Conservation (phyloP, 2,888 invertebrate species). For the Nysson spinosus region DNA sequence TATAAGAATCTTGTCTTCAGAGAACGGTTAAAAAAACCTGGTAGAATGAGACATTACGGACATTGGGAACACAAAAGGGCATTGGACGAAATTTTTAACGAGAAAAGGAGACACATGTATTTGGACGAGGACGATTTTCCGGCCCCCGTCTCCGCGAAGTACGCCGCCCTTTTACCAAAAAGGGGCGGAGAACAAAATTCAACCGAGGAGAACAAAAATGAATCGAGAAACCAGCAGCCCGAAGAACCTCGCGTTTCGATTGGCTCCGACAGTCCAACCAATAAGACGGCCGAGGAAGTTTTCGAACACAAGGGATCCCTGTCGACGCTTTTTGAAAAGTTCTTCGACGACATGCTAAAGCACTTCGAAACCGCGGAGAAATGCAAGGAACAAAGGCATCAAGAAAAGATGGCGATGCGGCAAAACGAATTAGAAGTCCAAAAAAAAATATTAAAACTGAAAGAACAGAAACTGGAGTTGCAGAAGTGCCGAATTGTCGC, state of each 20-base stretch:
- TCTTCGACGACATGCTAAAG: conserved; percentile 55
- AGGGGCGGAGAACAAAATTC: too few relatives aligned
- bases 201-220: conserved; percentile 14
- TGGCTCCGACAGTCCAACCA: not conserved
- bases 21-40: conserved; percentile 69
- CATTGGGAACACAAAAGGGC: conserved; percentile 72
- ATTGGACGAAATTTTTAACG: conserved; percentile 70
- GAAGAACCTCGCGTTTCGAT: conserved; percentile 17
- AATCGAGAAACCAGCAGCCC: conserved; percentile 1
- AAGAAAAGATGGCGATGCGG: conserved; percentile 61
- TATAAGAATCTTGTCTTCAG: conserved; percentile 71
- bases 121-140: conserved; percentile 60
- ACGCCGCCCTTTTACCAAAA: conserved; percentile 51
- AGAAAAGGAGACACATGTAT: conserved; percentile 60
- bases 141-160: conserved; percentile 27
- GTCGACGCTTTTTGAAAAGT: conserved; percentile 41
- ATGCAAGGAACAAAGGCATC: conserved; percentile 64
- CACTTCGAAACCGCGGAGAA: conserved; percentile 57
- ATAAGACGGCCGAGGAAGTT: conserved; percentile 4
- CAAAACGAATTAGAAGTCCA: conserved; percentile 63
- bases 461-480: conserved; percentile 65
- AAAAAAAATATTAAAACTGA: conserved; percentile 60
- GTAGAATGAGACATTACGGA: conserved; percentile 70
- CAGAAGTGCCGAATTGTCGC: conserved; percentile 59
- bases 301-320: conserved; percentile 25